A percentile compares a stretch with the other conserved stretches of the same genome.
phyloP scores from a whole-genome alignment of 2,113 vertebrate species.

The Piprites chloris region DNA sequence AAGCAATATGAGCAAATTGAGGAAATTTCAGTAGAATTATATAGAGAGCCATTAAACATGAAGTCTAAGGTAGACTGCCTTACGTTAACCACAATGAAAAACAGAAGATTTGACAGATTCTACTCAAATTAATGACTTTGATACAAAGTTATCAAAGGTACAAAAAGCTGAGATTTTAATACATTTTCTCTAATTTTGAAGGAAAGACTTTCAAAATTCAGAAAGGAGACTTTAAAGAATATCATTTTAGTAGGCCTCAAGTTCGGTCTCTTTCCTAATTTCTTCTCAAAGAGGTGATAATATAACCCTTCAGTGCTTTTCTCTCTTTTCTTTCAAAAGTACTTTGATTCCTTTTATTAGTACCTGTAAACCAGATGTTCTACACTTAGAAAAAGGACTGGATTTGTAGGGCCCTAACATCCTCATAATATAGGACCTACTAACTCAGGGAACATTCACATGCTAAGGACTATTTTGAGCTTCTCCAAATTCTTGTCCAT shows the following conservation, averaged over 20 bases:
- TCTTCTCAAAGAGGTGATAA: neutral
- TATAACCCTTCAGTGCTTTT: neutral
- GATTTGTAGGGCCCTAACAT: neutral
- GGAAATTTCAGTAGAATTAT: neutral
- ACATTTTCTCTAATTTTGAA: neutral
- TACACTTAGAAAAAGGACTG: neutral
- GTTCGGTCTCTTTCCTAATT: neutral
- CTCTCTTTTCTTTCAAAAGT: neutral
- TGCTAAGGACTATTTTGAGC: neutral
- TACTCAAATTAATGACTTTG: neutral
- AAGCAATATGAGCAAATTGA: neutral
- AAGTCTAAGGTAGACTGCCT: neutral
- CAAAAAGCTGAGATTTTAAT: neutral
- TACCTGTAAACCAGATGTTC: neutral
- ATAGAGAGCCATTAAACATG: neutral
- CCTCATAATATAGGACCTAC: neutral
- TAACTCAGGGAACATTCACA: neutral
- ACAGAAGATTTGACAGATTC: neutral
- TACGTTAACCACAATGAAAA: neutral
- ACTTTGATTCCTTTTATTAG: neutral
- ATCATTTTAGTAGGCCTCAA: neutral
- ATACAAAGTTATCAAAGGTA: neutral
- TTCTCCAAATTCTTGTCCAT: neutral
- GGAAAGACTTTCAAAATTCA: neutral
- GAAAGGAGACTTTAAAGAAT: neutral